Base-by-base conservation (phyloP, 1,140 invertebrate species). In the Pseudomyrmex cubaensis region DNA sequence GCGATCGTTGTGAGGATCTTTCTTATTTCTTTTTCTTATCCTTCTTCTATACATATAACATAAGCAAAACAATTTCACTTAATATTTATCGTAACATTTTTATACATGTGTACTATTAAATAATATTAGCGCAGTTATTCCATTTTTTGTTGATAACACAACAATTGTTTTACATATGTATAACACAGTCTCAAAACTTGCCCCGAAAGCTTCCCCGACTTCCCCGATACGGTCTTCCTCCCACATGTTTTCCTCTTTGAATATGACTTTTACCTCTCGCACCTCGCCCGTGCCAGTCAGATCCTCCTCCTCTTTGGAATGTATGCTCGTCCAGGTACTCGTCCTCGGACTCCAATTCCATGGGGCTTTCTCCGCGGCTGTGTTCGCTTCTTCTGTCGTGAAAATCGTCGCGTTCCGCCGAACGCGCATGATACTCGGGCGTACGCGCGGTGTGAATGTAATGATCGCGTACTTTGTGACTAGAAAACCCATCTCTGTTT, bases 281-380 rank as follows among this genome's bases (percentile, higher is more conserved):
- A 5, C 82, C 84, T 54, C 83, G 83, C 25, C 84, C 82, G 17
- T 87, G 77, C 91, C 92, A 90, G 64, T 87, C 85, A 8, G 78
- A 44, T 72, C 82, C 84, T 35, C 82, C 84, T 35, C 35, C 35
- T 72, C 89, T 87, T 48, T 86, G 82, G 74, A 89, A 91, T 74
- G 78, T 69, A 46, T 90, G 78, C 10, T 82, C 62, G 22, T 87
- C 75, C 25, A 90, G 87, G 13, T 91, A n/a, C 17, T 92, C 91
- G 13, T 78, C 35, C 2, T 82, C 83, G 12, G 91, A 90, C 25
- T 91, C 91, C 15, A 92, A 12, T 1, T 87, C 78, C 87, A 92
- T 89, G 0, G 92, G 92, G 77, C 92, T 92, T 20, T 89, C 89
- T 12, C 90, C 91, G 20, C 87, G 90, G 22, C 91, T 92, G 22